Evolutionary conservation across 2,797 vertebrate genomes (phyloP), one percentile per base, ranked within the genome.

Genomic region (Spatula clypeata): DNA sequence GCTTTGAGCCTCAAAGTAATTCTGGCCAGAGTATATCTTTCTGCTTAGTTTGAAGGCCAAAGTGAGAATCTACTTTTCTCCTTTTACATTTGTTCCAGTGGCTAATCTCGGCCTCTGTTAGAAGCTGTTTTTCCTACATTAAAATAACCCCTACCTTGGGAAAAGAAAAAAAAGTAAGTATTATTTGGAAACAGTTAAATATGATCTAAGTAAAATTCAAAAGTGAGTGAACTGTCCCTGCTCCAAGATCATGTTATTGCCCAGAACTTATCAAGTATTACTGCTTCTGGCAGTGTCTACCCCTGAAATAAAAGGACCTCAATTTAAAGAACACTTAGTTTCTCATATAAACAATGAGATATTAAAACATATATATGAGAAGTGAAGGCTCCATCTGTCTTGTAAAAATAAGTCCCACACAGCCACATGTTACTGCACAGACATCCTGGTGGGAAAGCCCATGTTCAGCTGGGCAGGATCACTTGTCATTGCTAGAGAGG

Each of bases 331-430:
- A 93, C 42, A 62, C 61, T 92, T 92, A 40, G 31, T 91, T 93
- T 70, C 73, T 93, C 58, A 64, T 70, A 91, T 70, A 91, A 94
- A 84, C 62, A 88, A 49, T 86, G 76, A 94, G 40, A 64, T 76
- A 93, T 88, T 92, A 73, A 94, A 94, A 94, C 71, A 55, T 84
- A 70, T 76, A 94, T 76, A 94, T 81, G 44, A 92, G 79, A 94
- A 84, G 36, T 64, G 93, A 96, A 97, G 83, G 79, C 20, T 94
- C 88, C 88, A 94, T 90, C 91, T 95, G 80, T 90, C 88, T 90
- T n/a, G 16, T 76, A 76, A 94, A 94, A 91, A 36, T 36, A 91
- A 93, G 62, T 94, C 65, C 64, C 61, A 74, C 57, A 53, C 27
- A 82, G 55, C 51, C 92, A 62, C 93, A 53, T 66, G 53, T 83